Evolutionary conservation across 2,797 vertebrate species (phyloP).

Genomic region (Argyrosomus regius): DNA sequence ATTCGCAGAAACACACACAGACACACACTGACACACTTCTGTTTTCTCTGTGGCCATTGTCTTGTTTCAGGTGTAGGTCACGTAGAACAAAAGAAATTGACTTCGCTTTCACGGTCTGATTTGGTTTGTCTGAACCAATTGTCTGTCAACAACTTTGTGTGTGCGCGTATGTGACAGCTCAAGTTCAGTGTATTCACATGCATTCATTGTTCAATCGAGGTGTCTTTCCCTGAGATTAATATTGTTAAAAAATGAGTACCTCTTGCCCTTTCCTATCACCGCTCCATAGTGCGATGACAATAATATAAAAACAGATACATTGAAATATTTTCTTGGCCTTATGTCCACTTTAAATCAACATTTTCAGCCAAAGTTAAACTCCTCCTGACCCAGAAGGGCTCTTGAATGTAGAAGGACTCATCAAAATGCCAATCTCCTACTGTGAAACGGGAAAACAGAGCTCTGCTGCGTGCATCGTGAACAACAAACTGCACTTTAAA

Average conservation of each 20-base stretch:
- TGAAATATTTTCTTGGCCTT: background rate
- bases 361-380: background rate
- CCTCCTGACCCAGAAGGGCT: background rate
- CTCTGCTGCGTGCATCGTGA: background rate
- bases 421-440: background rate
- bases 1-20: background rate
- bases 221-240: background rate
- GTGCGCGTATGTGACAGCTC: background rate
- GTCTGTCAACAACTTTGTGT: background rate
- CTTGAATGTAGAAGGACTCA: background rate
- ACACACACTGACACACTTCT: background rate
- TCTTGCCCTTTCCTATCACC: background rate
- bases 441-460: background rate
- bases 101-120: background rate
- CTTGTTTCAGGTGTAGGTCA: conserved; percentile 11
- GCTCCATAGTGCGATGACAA: background rate
- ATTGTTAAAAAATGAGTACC: background rate
- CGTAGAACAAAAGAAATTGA: conserved; percentile 19
- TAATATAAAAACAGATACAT: background rate
- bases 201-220: background rate
- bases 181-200: background rate
- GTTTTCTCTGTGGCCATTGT: conserved; percentile 38
- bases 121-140: conserved; percentile 1
- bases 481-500: background rate
- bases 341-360: background rate